phyloP scores from a whole-genome alignment of 1,140 invertebrate genomes.

The Drosophila seguyi region DNA sequence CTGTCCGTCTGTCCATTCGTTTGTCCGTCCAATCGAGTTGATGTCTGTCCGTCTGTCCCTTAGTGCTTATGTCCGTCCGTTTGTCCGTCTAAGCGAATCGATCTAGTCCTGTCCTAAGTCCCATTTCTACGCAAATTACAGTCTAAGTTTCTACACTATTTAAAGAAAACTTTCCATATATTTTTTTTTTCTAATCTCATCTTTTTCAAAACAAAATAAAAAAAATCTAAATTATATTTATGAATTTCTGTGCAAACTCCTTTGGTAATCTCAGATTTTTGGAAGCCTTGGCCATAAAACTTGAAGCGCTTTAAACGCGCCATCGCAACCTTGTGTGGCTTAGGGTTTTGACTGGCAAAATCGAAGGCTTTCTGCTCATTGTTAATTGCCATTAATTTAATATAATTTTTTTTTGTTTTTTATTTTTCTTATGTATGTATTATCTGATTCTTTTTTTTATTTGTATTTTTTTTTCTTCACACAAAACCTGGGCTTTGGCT shows the following conservation, averaged over 20 bases:
- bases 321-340: slow-evolving; percentile 35
- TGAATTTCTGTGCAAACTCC: not conserved
- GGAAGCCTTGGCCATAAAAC: slow-evolving; percentile 44
- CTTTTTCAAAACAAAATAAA: not conserved
- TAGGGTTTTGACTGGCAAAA: slow-evolving; percentile 26
- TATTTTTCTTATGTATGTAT: not conserved
- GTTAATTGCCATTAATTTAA: slow-evolving; percentile 49
- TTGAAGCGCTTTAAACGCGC: slow-evolving; percentile 14
- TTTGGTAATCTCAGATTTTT: slow-evolving; percentile 35
- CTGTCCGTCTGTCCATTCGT: too few relatives aligned
- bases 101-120: too few relatives aligned
- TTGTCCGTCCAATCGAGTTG: too few relatives aligned
- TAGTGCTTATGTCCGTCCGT: too few relatives aligned
- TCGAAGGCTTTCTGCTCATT: slow-evolving; percentile 44
- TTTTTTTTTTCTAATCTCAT: not conserved
- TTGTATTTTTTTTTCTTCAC: slow-evolving; percentile 9
- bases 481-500: slow-evolving; percentile 23
- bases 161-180: not conserved
- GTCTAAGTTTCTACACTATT: too few relatives aligned
- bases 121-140: too few relatives aligned
- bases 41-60: too few relatives aligned
- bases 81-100: too few relatives aligned
- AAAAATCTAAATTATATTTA: not conserved
- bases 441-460: not conserved
- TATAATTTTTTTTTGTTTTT: slow-evolving; percentile 3